These are phyloP conservation scores for Poeciliopsis paucimaculata DNA, from an alignment of 2,797 vertebrate genomes.

Conservation along the genomic window DNA sequence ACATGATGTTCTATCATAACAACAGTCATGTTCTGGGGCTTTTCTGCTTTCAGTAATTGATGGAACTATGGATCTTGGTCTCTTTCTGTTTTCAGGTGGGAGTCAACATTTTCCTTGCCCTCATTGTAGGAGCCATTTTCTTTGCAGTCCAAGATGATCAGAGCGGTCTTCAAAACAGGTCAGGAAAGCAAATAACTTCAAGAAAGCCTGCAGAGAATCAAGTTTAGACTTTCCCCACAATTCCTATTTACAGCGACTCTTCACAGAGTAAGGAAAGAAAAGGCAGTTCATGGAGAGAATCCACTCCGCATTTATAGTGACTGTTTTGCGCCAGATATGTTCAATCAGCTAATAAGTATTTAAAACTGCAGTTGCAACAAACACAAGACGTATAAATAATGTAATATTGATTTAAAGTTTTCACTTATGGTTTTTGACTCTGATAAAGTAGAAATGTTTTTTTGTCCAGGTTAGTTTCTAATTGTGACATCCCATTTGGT, in stretches of 20 bases:
- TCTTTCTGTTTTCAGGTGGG: slow-evolving; percentile 56
- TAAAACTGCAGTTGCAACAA: not conserved
- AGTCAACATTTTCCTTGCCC: slow-evolving; percentile 83
- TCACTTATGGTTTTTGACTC: not conserved
- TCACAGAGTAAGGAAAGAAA: no score
- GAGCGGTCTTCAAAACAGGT: slow-evolving; percentile 94
- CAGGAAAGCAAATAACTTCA: slow-evolving; percentile 35
- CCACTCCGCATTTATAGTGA: not conserved
- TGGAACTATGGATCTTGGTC: not conserved
- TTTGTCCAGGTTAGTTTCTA: not conserved
- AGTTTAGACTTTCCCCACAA: not conserved
- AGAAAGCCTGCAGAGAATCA: not conserved
- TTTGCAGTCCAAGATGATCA: slow-evolving; percentile 82
- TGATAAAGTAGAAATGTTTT: not conserved
- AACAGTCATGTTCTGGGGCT: not conserved
- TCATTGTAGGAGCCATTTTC: slow-evolving; percentile 91
- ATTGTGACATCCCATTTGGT: not conserved
- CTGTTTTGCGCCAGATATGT: not conserved
- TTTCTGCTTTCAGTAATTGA: not conserved
- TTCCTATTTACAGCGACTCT: not conserved
- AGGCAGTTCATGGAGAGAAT: not conserved
- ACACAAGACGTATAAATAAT: not conserved
- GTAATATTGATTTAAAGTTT: no score
- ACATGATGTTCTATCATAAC: not conserved
- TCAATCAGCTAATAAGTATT: not conserved